Base-by-base conservation (phyloP, 53 echinoderm and acorn worm genomes). In the Astropecten irregularis region DNA sequence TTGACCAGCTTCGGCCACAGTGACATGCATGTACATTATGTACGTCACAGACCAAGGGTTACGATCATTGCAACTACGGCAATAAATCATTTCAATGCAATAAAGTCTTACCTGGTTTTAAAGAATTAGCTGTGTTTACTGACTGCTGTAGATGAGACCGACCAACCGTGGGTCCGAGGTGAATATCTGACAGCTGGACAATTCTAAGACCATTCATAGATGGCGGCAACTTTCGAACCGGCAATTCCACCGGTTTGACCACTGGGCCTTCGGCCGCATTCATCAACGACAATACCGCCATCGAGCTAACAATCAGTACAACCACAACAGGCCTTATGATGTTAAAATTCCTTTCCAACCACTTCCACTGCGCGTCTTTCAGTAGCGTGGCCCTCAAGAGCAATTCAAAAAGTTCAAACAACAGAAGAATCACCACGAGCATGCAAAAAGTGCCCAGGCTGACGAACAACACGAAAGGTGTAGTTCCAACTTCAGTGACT, bases 121-220 rank as follows among this genome's bases (percentile, higher is more conserved):
- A 71, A 40, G 64, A 46, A 51, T 90, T 93, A n/a, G 81, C 73
- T 28, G 34, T 73, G 35, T 71, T 46, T 28, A 93, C 88, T 60
- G 88, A 73, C 40, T 73, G 66, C 62, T 73, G 55, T 1, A 93
- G 77, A 38, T 90, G 81, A 37, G 68, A 70, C 53, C 49, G 63
- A 28, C 93, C 90, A 29, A 93, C 90, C 40, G 90, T 90, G 1
- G 93, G 90, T 11, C 93, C 93, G 11, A 93, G 72, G 85, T 93
- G 93, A 10, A 93, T 88, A 56, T 90, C 93, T 3, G 90, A 88
- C 18, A 93, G 57, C 42, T 90, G 90, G 0, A 81, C 90, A 27
- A 93, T 73, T 26, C 25, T 74, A 37, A 90, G 66, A 14, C 90
- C 86, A 42, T 93, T 57, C 71, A 93, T 71, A 10, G 88, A 72